Evolutionary conservation across 2,113 vertebrate genomes (phyloP), one percentile per base, ranked within the genome.

Genomic region (Candoia aspera): DNA sequence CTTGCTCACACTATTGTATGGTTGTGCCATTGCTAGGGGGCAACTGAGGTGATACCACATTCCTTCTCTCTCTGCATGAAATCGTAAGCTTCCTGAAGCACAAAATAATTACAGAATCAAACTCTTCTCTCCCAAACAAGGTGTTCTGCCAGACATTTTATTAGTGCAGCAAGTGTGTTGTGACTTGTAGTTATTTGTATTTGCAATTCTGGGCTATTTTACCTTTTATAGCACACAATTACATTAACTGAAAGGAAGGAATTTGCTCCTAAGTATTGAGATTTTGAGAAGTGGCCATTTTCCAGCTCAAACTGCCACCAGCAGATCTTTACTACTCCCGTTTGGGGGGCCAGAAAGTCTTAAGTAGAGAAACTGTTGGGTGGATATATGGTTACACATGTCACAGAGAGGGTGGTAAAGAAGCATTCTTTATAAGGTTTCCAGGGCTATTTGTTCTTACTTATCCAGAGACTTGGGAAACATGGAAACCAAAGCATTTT

Each of bases 11-110:
- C 64, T 58, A 59, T 90, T n/a, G 58, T 58, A 84, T 33, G 37
- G 64, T 59, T 93, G 88, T 83, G 29, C 4, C 24, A 29, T 37
- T n/a, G 46, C 8, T n/a, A 90, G 64, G 53, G 42, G 13, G 33
- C 58, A 46, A 24, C 60, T 90, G 59, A 49, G 6, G 92, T 92
- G 91, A 92, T 91, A 37, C 57, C 29, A 84, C 54, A 88, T 83
- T 86, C 55, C 59, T 83, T 33, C 42, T 91, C 5, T 53, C n/a
- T 90, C 58, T 4, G 19, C 53, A 21, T n/a, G 53, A 87, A 93
- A 89, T 84, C 57, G 53, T 68, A 37, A 55, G 37, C 90, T 89
- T 84, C 86, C 26, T 53, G 79, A 68, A 83, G 87, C 86, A 53
- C n/a, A 29, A 86, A 85, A 57, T 49, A 54, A 46, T 85, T 54